Base-by-base conservation (phyloP, 2,113 vertebrate genomes). In the Aviceda subcristata region DNA sequence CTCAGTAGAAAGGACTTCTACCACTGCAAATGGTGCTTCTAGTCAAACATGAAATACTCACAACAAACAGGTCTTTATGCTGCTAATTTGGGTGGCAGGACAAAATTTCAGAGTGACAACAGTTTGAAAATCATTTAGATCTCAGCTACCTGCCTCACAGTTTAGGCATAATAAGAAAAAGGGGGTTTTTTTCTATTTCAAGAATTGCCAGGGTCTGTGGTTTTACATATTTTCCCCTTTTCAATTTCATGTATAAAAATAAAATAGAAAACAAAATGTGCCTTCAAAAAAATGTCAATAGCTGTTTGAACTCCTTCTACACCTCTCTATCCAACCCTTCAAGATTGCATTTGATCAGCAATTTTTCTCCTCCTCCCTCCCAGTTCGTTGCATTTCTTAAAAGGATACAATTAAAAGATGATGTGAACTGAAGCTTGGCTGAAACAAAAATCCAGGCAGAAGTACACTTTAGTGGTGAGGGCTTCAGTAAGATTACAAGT, bases 171-270 rank as follows among this genome's bases (percentile, higher is more conserved):
- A 48, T 46, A 72, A 29, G 19, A 63, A 91, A 86, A 77, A 38
- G 11, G 1, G 0, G 1, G 0, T 8, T 20, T 59, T 72, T 57
- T 68, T 26, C 21, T 48, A 8, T 76, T 80, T 71, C 4, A 68
- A 59, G 34, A 71, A 39, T 41, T 72, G 3, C 8, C 16, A 75
- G 9, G 6, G 6, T 63, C n/a, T 74, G 3, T 32, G 21, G 23
- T 34, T 95, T 63, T 56, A 6, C 46, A 15, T 36, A 57, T 43
- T 87, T 69, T 43, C 27, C 12, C 1, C 12, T 84, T 74, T 71
- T 46, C 29, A 84, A 38, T 9, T n/a, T 78, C 21, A 21, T 16
- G 6, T 67, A 63, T 30, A 78, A 85, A 93, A 88, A 81, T 56
- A 66, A 83, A 93, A 80, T 5, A 38, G 12, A 68, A 92, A 92